Evolutionary conservation across 2,888 invertebrate species (phyloP).

Genomic region (Idaea dimidiata): DNA sequence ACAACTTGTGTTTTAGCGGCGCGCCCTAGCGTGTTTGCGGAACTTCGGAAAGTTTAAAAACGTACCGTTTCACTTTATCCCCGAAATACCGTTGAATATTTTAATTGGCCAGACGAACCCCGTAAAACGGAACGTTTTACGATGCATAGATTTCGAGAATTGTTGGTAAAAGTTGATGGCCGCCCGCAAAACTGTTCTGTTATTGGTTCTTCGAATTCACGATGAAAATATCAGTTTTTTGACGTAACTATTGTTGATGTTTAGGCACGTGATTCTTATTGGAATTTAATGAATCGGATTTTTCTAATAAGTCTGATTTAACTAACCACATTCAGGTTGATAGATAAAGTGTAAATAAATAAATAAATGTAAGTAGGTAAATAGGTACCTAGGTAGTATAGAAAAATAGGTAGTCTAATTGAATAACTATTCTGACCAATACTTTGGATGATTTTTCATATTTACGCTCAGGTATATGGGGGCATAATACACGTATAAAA

Average conservation of each 20-base stretch:
- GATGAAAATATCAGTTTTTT: neutral
- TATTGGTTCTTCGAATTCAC: neutral
- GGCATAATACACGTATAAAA: too few relatives aligned
- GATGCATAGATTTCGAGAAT: slow-evolving; percentile 37
- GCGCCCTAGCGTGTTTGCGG: slow-evolving; percentile 73
- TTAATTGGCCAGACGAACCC: slow-evolving; percentile 47
- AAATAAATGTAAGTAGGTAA: too few relatives aligned
- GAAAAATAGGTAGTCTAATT: too few relatives aligned
- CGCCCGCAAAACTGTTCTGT: slow-evolving; percentile 18
- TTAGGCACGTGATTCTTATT: neutral
- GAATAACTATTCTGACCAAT: too few relatives aligned
- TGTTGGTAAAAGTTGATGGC: slow-evolving; percentile 18
- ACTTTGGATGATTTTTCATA: too few relatives aligned
- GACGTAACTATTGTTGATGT: neutral
- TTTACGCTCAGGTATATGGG: too few relatives aligned
- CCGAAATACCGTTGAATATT: slow-evolving; percentile 25
- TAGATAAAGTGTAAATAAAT: neutral
- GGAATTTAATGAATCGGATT: neutral
- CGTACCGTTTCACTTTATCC: slow-evolving; percentile 56
- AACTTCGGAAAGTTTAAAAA: slow-evolving; percentile 74
- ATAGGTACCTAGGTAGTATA: neutral
- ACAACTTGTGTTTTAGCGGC: slow-evolving; percentile 77
- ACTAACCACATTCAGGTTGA: neutral
- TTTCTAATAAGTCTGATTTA: neutral
- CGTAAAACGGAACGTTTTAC: slow-evolving; percentile 38